Percentiles rank a stretch among this genome's conserved stretches.
These are phyloP conservation scores for Lepus townsendii DNA, from an alignment of 2,797 vertebrate genomes.

Conservation along the genomic window DNA sequence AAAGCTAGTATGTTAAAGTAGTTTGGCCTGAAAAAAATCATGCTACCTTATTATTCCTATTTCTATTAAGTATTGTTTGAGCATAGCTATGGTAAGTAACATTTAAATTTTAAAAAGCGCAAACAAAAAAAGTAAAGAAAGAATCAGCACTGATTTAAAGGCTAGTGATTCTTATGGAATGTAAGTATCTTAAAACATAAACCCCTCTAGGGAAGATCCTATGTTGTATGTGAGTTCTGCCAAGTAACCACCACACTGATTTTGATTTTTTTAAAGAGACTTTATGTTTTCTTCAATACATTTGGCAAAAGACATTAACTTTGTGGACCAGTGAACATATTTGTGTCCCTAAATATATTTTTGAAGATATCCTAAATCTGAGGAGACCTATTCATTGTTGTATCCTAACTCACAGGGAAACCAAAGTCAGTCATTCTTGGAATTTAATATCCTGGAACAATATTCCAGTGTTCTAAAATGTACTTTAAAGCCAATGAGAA, in stretches of 20 bases:
- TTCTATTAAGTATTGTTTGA: neutral
- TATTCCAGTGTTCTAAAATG: slow-evolving; percentile 77
- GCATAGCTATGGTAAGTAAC: neutral
- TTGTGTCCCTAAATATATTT: slow-evolving; percentile 35
- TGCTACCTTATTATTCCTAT: neutral
- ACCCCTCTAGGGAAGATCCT: neutral
- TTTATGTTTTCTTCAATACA: neutral
- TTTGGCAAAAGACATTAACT: slow-evolving; percentile 7
- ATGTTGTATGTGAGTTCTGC: neutral
- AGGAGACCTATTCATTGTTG: slow-evolving; percentile 59
- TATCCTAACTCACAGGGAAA: slow-evolving; percentile 66
- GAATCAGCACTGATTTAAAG: neutral
- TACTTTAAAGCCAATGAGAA: slow-evolving; percentile 75
- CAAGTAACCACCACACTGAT: neutral
- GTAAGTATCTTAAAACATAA: slow-evolving; percentile 29
- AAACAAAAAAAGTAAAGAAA: neutral
- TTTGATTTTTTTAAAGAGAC: neutral
- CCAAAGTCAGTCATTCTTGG: slow-evolving; percentile 75
- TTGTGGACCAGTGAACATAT: slow-evolving; percentile 7
- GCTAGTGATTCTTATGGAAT: neutral
- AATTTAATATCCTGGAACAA: slow-evolving; percentile 78
- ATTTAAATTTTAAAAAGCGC: neutral
- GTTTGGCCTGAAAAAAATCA: slow-evolving; percentile 21
- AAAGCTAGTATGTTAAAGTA: neutral
- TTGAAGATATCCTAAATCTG: slow-evolving; percentile 44